phyloP scores from a whole-genome alignment of 2,888 invertebrate species.

The Ophioninae sp. region DNA sequence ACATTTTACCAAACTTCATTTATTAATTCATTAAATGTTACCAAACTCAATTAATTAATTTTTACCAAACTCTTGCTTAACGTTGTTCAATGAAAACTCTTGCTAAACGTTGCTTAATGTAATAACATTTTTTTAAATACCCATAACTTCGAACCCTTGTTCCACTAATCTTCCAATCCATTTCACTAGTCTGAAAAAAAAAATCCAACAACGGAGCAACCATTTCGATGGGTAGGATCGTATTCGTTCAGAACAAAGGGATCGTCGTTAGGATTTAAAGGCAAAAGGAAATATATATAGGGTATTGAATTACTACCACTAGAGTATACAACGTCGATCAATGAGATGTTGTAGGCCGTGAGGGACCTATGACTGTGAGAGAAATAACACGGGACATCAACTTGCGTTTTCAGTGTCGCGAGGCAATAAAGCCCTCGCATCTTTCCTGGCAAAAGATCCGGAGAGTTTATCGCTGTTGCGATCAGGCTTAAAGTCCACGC shows the following conservation, averaged over 20 bases:
- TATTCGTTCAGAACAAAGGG: conserved; percentile 15
- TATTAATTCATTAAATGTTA: too few relatives aligned
- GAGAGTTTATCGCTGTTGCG: conserved; percentile 63
- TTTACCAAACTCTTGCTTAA: too few relatives aligned
- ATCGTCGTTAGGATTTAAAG: conserved; percentile 8
- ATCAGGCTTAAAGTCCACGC: conserved; percentile 47
- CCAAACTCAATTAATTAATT: too few relatives aligned
- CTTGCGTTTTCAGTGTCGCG: conserved; percentile 53
- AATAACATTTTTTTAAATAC: too few relatives aligned
- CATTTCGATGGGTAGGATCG: background rate
- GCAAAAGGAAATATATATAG: conserved; percentile 61
- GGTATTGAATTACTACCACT: conserved; percentile 48
- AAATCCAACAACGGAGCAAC: too few relatives aligned
- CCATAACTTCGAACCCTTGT: too few relatives aligned
- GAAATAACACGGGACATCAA: conserved; percentile 39
- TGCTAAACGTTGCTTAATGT: too few relatives aligned
- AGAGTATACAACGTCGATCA: conserved; percentile 32
- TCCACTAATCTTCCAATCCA: too few relatives aligned
- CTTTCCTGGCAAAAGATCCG: conserved; percentile 47
- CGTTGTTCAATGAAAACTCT: too few relatives aligned
- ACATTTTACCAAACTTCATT: too few relatives aligned
- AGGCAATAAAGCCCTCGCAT: conserved; percentile 61
- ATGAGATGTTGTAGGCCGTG: conserved; percentile 32
- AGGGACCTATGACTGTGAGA: conserved; percentile 43
- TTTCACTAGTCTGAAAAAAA: too few relatives aligned